Evolutionary conservation across 2,888 invertebrate species (phyloP), one percentile per base, ranked within the genome.

Genomic region (Drosophila ochracea): DNA sequence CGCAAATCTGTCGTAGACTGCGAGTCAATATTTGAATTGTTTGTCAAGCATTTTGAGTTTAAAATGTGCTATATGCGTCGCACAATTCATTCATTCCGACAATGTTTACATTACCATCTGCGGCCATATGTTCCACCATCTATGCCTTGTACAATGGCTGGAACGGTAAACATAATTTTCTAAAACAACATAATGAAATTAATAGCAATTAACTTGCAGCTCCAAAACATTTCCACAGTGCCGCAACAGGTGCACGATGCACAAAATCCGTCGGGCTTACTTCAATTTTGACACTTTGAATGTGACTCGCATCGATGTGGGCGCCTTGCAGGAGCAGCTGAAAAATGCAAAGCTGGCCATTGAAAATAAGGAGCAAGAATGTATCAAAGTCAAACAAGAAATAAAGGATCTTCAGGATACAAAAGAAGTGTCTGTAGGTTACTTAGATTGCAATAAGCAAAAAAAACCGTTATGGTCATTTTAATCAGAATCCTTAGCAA

Each of bases 221-320:
- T 96, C 96, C 0, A 95, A 95, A 91, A 95, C 95, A 19, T 97
- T 97, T 82, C 97, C 97, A 0, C 96, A 97, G 93, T 97, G 97
- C 89, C 94, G 97, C 19, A 94, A 95, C 82, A 96, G 94, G 93
- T 95, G 95, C 39, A 95, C 95, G 0, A 94, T 94, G 13, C 94
- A 94, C 61, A 95, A 94, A 72, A 95, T 96, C 80, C 95, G 95
- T 83, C 94, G 95, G 5, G 91, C 97, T 1, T 97, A 95, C 85
- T 96, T 96, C 0, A 96, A 96, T 70, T 90, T 95, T 68, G 93
- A 95, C 2, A 95, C 95, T 59, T 94, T 94, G 59, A 95, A 95
- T 76, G 93, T 93, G 3, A 94, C 94, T 11, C 93, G 92, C 11
- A 94, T 95, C 25, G 95, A 96, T 92, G 94, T 95, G 0, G 94